Percentiles rank a stretch among this genome's conserved stretches.
These are phyloP conservation scores for Pseudopodoces humilis DNA, from an alignment of 2,113 vertebrate species.

Conservation along the genomic window DNA sequence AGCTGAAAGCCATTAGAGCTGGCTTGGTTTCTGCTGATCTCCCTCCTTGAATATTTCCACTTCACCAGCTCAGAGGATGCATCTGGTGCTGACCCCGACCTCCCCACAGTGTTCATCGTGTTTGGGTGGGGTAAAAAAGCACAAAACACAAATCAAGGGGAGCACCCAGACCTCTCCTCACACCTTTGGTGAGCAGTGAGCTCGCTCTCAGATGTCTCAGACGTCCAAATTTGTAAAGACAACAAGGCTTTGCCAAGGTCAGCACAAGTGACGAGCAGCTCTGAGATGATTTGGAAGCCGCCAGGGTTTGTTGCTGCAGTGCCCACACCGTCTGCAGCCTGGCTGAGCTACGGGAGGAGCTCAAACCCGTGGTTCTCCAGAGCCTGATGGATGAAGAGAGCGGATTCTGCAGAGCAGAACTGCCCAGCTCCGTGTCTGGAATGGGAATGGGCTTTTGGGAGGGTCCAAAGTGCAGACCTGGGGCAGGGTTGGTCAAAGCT, in stretches of 20 bases:
- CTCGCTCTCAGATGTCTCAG: background rate
- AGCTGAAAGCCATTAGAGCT: slow-evolving; percentile 33
- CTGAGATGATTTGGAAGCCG: background rate
- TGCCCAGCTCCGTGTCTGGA: fast-evolving
- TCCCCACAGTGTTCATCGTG: background rate
- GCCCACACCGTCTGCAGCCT: background rate
- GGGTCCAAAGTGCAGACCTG: fast-evolving
- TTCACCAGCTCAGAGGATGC: slow-evolving; percentile 6
- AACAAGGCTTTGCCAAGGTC: slow-evolving; percentile 18
- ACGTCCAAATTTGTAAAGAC: slow-evolving; percentile 26
- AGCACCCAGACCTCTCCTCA: background rate
- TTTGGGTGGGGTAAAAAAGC: background rate
- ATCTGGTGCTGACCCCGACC: slow-evolving; percentile 55
- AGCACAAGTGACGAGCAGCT: background rate
- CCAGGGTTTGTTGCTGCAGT: background rate
- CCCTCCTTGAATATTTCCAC: slow-evolving; percentile 32
- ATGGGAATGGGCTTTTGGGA: background rate
- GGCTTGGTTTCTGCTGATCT: slow-evolving; percentile 5
- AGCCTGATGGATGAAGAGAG: background rate
- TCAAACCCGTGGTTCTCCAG: background rate
- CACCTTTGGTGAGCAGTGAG: background rate
- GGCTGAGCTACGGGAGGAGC: background rate
- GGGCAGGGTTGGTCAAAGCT: background rate
- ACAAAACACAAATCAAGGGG: background rate
- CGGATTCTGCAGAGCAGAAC: background rate